A percentile compares a stretch with the other conserved stretches of the same genome.
Conservation (phyloP, 2,797 vertebrate genomes). For the Avahi laniger region DNA sequence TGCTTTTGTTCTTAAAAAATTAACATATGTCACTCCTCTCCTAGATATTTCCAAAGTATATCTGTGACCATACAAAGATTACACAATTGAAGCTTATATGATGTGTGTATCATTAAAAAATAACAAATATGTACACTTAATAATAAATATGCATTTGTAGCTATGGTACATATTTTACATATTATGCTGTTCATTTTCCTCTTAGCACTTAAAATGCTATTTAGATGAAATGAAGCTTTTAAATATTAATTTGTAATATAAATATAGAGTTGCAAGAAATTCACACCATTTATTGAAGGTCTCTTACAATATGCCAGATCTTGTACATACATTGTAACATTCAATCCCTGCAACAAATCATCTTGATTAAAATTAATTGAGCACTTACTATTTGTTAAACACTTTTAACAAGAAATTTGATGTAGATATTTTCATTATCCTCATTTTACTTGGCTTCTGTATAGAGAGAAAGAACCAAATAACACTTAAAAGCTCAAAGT, state of each 20-base stretch:
- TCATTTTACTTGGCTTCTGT: neutral
- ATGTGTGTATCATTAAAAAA: neutral
- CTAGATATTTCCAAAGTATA: conserved; percentile 15
- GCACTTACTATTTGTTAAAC: neutral
- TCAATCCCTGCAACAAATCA: neutral
- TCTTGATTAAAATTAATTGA: neutral
- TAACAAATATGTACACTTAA: neutral
- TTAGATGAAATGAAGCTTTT: neutral
- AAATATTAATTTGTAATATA: neutral
- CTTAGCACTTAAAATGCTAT: neutral
- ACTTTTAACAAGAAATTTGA: neutral
- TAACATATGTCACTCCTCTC: neutral
- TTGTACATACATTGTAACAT: neutral
- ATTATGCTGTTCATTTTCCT: neutral
- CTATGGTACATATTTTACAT: neutral
- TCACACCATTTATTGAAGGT: neutral
- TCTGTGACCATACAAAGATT: neutral
- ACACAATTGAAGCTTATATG: neutral
- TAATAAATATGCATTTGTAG: neutral
- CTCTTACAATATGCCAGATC: neutral
- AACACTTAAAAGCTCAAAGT: neutral
- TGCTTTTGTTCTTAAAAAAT: neutral
- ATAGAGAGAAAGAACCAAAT: neutral
- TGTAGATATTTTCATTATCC: neutral
- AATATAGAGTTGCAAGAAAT: neutral